phyloP scores from a whole-genome alignment of 2,888 invertebrate genomes.

The Rugalucina vietnamica region DNA sequence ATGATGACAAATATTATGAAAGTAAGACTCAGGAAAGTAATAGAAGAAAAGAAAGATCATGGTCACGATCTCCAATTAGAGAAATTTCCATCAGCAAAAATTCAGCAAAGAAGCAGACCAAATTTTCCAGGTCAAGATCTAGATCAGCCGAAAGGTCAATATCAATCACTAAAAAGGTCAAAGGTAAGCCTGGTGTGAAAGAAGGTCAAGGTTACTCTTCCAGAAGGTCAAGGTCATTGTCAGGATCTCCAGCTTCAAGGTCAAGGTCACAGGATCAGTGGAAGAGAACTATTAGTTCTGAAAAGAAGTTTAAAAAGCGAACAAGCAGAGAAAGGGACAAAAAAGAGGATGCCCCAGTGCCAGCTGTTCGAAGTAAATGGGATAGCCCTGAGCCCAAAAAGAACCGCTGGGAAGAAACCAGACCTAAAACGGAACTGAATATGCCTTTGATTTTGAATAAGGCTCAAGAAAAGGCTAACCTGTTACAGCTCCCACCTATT shows the following conservation, averaged over 20 bases:
- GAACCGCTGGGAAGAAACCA: slow-evolving; percentile 48
- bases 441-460: slow-evolving; percentile 28
- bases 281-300: background rate
- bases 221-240: slow-evolving; percentile 20
- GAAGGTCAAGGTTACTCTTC: too few species aligned
- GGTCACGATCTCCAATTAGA: slow-evolving; percentile 32
- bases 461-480: slow-evolving; percentile 25
- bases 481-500: slow-evolving; percentile 26
- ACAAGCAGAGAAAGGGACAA: background rate
- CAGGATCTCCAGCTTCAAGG: slow-evolving; percentile 12
- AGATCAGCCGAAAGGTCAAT: background rate
- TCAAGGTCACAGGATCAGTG: slow-evolving; percentile 30
- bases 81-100: background rate
- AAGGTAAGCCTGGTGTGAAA: background rate
- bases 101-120: background rate
- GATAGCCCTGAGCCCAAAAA: slow-evolving; percentile 60
- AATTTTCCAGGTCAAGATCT: slow-evolving; percentile 16
- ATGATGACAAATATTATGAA: background rate
- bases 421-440: background rate
- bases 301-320: background rate
- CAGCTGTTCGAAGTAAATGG: slow-evolving; percentile 52
- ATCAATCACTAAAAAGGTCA: background rate
- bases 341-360: slow-evolving; percentile 12
- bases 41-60: slow-evolving; percentile 12
- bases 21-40: background rate